Evolutionary conservation across 2,888 invertebrate genomes (phyloP).

Genomic region (Holacanthella duospinosa): DNA sequence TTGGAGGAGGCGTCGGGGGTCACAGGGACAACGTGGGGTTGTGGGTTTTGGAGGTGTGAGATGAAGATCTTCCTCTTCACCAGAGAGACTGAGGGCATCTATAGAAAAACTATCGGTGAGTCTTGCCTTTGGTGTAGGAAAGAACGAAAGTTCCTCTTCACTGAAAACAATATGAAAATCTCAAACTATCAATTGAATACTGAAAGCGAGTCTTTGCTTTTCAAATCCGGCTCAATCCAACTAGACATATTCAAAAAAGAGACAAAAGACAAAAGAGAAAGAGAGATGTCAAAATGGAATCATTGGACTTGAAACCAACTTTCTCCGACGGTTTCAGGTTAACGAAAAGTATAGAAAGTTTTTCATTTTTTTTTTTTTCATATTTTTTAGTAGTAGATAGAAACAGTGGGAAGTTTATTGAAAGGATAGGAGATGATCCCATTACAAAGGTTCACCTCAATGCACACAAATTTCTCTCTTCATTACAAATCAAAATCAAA

Average conservation of each 20-base stretch:
- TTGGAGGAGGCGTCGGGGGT: slow-evolving; percentile 35
- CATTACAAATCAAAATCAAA: background rate
- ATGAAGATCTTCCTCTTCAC: slow-evolving; percentile 46
- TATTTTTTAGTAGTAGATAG: background rate
- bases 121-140: slow-evolving; percentile 44
- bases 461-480: background rate
- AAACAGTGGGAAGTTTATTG: background rate
- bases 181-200: slow-evolving; percentile 8
- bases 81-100: slow-evolving; percentile 52
- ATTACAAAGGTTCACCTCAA: background rate
- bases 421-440: background rate
- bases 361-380: background rate
- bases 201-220: no score
- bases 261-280: background rate
- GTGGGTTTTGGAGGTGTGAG: slow-evolving; percentile 45
- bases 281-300: background rate
- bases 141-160: slow-evolving; percentile 49
- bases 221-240: no score
- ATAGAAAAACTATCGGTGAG: slow-evolving; percentile 51
- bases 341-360: background rate
- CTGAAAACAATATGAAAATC: slow-evolving; percentile 38
- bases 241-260: no score
- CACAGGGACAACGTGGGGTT: slow-evolving; percentile 44
- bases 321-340: background rate
- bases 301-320: background rate